phyloP scores from a whole-genome alignment of 2,888 invertebrate genomes.

The Mesoligia furuncula region DNA sequence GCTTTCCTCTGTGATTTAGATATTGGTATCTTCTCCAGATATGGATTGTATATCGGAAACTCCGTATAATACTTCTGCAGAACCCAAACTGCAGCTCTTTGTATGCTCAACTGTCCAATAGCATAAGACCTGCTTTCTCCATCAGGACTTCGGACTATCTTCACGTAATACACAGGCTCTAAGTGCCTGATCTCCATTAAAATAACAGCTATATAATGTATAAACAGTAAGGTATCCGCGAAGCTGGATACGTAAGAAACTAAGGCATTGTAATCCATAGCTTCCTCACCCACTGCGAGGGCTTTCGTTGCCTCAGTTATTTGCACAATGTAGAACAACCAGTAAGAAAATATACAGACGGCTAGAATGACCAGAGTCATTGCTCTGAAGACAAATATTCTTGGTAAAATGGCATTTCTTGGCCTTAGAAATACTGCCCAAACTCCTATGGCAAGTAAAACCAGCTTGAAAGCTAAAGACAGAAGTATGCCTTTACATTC shows the following conservation, averaged over 20 bases:
- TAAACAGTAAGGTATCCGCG: slow-evolving; percentile 97
- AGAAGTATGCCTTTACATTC: slow-evolving; percentile 98
- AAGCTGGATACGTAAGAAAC: slow-evolving; percentile 98
- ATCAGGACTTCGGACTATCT: slow-evolving; percentile 98
- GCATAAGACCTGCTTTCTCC: slow-evolving; percentile 97
- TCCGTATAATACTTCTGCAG: slow-evolving; percentile 98
- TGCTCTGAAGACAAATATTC: slow-evolving; percentile 97
- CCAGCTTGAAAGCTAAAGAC: slow-evolving; percentile 97
- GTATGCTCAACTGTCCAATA: slow-evolving; percentile 98
- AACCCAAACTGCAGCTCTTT: slow-evolving; percentile 98
- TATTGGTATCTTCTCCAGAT: slow-evolving; percentile 97
- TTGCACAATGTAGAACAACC: slow-evolving; percentile 99
- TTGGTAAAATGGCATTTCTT: slow-evolving; percentile 96
- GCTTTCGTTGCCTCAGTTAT: slow-evolving; percentile 95
- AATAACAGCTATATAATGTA: slow-evolving; percentile 98
- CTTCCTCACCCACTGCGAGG: slow-evolving; percentile 94
- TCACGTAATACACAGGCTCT: slow-evolving; percentile 96
- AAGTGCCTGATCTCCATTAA: slow-evolving; percentile 98
- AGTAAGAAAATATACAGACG: slow-evolving; percentile 98
- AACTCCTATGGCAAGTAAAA: slow-evolving; percentile 96
- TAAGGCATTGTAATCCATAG: slow-evolving; percentile 95
- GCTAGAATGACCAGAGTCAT: slow-evolving; percentile 96
- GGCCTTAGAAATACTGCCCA: slow-evolving; percentile 98
- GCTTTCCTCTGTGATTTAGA: slow-evolving; percentile 95
- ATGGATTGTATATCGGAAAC: slow-evolving; percentile 99